phyloP scores from a whole-genome alignment of 2,888 invertebrate genomes.

The Hoplodrina ambigua region DNA sequence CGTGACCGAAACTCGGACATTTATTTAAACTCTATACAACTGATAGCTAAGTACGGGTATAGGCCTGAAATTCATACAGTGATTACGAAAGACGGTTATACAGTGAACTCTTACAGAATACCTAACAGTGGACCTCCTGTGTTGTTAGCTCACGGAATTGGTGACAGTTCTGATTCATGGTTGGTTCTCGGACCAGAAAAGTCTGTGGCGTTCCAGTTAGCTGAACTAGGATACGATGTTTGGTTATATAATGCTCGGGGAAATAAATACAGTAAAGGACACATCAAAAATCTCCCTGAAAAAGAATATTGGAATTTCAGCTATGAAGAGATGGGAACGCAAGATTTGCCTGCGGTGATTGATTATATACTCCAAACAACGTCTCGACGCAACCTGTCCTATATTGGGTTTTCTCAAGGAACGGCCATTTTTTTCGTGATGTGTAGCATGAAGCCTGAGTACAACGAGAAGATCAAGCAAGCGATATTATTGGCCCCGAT shows the following conservation, averaged over 20 bases:
- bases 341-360: slow-evolving; percentile 81
- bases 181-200: slow-evolving; percentile 78
- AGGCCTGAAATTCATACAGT: slow-evolving; percentile 75
- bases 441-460: slow-evolving; percentile 80
- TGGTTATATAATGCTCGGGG: slow-evolving; percentile 85
- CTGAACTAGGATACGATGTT: slow-evolving; percentile 80
- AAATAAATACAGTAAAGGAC: slow-evolving; percentile 82
- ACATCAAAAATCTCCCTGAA: slow-evolving; percentile 69
- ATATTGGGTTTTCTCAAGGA: slow-evolving; percentile 85
- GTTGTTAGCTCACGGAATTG: slow-evolving; percentile 82
- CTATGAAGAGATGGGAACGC: slow-evolving; percentile 84
- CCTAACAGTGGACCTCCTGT: slow-evolving; percentile 79
- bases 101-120: slow-evolving; percentile 78
- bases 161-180: slow-evolving; percentile 86
- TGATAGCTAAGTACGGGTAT: slow-evolving; percentile 79
- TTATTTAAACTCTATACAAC: slow-evolving; percentile 77
- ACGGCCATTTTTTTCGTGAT: slow-evolving; percentile 82
- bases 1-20: slow-evolving; percentile 72
- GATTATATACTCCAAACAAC: slow-evolving; percentile 78
- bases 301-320: slow-evolving; percentile 83
- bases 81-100: slow-evolving; percentile 81
- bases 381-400: slow-evolving; percentile 73
- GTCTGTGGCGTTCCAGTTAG: slow-evolving; percentile 79
- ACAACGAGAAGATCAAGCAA: slow-evolving; percentile 80
- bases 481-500: slow-evolving; percentile 84